A percentile compares a stretch with the other conserved stretches of the same genome.
phyloP scores from a whole-genome alignment of 2,797 vertebrate genomes.

The Semaprochilodus insignis region DNA sequence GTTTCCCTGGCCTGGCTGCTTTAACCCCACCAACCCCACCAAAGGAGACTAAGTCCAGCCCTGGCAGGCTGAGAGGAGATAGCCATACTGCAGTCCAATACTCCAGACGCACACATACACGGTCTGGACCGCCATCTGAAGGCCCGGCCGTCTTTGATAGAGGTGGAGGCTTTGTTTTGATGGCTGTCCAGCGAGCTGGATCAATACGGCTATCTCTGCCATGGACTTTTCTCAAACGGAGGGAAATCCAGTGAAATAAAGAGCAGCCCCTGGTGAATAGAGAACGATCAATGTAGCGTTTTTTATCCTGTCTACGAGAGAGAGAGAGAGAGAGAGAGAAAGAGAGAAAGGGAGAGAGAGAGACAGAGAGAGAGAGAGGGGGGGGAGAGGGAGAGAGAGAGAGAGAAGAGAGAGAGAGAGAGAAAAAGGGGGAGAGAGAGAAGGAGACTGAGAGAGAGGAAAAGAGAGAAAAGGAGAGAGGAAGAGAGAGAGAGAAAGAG shows the following conservation, averaged over 20 bases:
- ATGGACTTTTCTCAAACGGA: constrained; percentile 50
- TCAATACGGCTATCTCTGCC: constrained; percentile 54
- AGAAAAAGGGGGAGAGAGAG: background rate
- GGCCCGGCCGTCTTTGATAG: constrained; percentile 44
- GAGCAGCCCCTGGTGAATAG: constrained; percentile 27
- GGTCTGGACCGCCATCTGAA: constrained; percentile 57
- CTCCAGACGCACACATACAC: constrained; percentile 28
- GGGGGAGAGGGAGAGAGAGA: too few species aligned
- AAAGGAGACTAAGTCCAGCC: constrained; percentile 14
- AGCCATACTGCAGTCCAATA: constrained; percentile 30
- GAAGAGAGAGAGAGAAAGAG: background rate
- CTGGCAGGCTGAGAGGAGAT: constrained; percentile 48
- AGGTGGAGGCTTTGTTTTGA: constrained; percentile 60
- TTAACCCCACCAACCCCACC: constrained; percentile 14
- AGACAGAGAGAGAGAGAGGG: background rate
- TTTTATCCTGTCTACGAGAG: constrained; percentile 30
- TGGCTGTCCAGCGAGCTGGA: constrained; percentile 50
- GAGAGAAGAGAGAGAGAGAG: too few species aligned
- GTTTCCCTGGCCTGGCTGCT: background rate
- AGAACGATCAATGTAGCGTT: constrained; percentile 48
- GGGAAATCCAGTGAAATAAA: constrained; percentile 57
- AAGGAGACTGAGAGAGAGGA: background rate
- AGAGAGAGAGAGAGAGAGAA: constrained; percentile 5
- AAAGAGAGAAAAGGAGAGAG: background rate
- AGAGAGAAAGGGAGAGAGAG: background rate